Evolutionary conservation across 2,888 invertebrate species (phyloP), one percentile per base, ranked within the genome.

Genomic region (Morpho helenor): DNA sequence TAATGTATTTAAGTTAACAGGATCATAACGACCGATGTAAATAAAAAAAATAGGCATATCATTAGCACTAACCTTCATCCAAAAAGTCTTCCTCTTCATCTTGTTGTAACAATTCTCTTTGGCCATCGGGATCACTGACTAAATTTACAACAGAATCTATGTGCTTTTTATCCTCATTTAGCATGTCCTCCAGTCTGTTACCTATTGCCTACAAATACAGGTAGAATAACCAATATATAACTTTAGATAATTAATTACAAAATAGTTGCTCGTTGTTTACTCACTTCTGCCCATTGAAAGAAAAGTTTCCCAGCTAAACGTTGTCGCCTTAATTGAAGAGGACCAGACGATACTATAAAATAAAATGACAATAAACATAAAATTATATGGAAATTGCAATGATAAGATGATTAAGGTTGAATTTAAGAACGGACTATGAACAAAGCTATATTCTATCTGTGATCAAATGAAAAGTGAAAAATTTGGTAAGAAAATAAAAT

Each of bases 11-110:
- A 31, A 31, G 31, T 31, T 31, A 31, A 5, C 31, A 31, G 31
- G 31, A 31, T 31, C 31, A 31, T 5, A 31, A 31, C 31, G 31
- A 31, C 31, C 31, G 31, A 5, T 5, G 31, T 5, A 31, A 31
- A 31, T 16, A 31, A 31, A 31, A 2, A 31, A 31, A 31, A 31
- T 31, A 31, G 31, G 2, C 31, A 31, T 31, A 16, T 31, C 31
- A 31, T 31, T 31, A 44, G 49, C 8, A 8, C 47, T 39, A 77
- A 96, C 96, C 96, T 93, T 98, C 99, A 82, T 99, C 99, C 22
- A 99, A 91, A 77, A 98, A 99, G 82, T 99, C 99, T 86, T 99
- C 99, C 74, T 99, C 97, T 76, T 97, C 97, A 66, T 97, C 97
- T 82, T 96, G 96, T 52, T 95, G 92, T 49, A 96, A 80, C 8